phyloP scores from a whole-genome alignment of 2,888 invertebrate genomes.

The Meliscaeva auricollis region DNA sequence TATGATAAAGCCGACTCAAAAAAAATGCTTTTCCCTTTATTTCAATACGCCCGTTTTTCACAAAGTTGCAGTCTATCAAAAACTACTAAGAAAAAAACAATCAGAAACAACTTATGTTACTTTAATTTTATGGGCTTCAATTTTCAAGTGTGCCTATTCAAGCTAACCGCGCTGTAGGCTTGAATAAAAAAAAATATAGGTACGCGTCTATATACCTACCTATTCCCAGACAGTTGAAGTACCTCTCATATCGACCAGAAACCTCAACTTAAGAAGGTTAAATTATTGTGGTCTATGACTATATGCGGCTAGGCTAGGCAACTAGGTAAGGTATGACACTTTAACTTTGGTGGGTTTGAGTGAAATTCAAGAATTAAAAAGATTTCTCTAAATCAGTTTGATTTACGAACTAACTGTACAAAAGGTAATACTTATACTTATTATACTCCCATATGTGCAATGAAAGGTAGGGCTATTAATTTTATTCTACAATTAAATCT shows the following conservation, averaged over 20 bases:
- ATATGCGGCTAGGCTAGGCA: neutral
- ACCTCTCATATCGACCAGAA: conserved; percentile 14
- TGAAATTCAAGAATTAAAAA: conserved; percentile 54
- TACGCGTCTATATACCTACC: neutral
- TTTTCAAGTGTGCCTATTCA: neutral
- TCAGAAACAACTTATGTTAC: no score
- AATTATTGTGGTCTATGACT: conserved; percentile 57
- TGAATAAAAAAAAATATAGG: neutral
- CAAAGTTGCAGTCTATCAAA: no score
- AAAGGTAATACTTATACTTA: no score
- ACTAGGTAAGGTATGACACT: no score
- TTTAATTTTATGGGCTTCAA: no score
- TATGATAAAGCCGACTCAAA: no score
- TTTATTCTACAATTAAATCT: conserved; percentile 16
- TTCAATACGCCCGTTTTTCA: no score
- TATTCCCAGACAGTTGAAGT: conserved; percentile 24
- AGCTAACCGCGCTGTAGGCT: neutral
- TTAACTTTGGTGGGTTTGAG: conserved; percentile 12
- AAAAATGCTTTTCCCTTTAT: no score
- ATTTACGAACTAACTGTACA: neutral
- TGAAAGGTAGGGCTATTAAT: conserved; percentile 16
- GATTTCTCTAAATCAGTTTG: conserved; percentile 42
- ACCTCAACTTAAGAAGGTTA: conserved; percentile 59
- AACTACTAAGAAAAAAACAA: no score
- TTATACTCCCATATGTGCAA: neutral